Evolutionary conservation across 2,113 vertebrate species (phyloP).

Genomic region (Morone chrysops): DNA sequence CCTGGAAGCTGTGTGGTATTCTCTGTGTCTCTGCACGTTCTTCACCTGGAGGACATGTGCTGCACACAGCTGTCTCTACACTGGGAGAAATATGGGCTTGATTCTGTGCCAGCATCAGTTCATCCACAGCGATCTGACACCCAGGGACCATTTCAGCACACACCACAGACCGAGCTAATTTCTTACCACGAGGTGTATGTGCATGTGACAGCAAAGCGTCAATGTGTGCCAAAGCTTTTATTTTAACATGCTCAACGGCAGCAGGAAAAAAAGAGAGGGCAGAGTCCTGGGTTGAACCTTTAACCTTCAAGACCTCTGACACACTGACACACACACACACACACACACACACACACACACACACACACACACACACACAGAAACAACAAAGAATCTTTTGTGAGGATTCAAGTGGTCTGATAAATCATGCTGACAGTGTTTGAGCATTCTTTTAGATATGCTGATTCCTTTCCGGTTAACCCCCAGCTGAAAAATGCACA

Average conservation of each 20-base stretch:
- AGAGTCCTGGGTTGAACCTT: background rate
- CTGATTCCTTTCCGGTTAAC: background rate
- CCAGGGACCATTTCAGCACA: background rate
- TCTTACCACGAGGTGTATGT: background rate
- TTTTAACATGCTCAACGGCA: background rate
- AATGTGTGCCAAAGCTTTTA: background rate
- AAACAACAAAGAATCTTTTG: background rate
- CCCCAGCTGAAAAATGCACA: background rate
- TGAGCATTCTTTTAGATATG: conserved; percentile 13
- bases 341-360: background rate
- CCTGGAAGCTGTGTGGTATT: conserved; percentile 41
- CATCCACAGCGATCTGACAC: background rate
- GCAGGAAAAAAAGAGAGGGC: background rate
- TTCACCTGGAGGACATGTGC: conserved; percentile 33
- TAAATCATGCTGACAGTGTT: conserved; percentile 20
- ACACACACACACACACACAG: background rate
- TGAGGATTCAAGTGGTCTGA: background rate
- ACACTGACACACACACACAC: background rate
- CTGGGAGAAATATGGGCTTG: background rate
- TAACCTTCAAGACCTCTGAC: conserved; percentile 15
- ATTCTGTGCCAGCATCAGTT: conserved; percentile 19
- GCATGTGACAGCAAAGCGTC: background rate
- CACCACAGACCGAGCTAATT: background rate
- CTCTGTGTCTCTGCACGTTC: conserved; percentile 67
- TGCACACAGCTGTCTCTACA: background rate